These are phyloP conservation scores for Trissolcus brochymenae DNA, from an alignment of 2,888 invertebrate genomes.

Conservation along the genomic window DNA sequence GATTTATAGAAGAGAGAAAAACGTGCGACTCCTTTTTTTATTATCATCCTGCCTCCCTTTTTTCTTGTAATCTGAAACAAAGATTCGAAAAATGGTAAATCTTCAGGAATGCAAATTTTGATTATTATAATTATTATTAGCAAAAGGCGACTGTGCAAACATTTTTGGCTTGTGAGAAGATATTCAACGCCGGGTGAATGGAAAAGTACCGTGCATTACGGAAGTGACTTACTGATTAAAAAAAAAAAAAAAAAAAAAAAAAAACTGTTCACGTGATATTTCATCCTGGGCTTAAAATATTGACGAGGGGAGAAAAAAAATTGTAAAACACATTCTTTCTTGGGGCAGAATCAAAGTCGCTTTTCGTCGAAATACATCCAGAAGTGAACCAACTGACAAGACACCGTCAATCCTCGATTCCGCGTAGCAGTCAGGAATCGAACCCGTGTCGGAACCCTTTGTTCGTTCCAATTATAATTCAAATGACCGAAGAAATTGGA, in stretches of 20 bases:
- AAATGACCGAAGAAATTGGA: slow-evolving; percentile 8
- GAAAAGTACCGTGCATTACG: not conserved
- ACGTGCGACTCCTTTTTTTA: slow-evolving; percentile 5
- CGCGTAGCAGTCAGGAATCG: slow-evolving; percentile 11
- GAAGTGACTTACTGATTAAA: not conserved
- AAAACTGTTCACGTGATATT: not conserved
- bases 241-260: not conserved
- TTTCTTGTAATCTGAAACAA: slow-evolving; percentile 2
- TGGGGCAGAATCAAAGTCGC: not conserved
- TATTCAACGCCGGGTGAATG: not conserved
- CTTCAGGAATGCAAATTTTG: not conserved
- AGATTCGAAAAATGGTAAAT: slow-evolving; percentile 2
- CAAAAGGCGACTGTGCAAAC: not conserved
- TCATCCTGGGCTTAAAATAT: not conserved
- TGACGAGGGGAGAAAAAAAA: no score
- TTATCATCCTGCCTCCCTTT: not conserved
- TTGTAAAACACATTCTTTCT: not conserved
- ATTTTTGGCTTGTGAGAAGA: not conserved
- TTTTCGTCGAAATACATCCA: slow-evolving; percentile 1
- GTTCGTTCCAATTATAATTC: slow-evolving; percentile 34
- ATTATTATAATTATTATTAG: not conserved
- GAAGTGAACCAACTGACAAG: not conserved
- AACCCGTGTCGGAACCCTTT: slow-evolving; percentile 18
- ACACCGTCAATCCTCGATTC: slow-evolving; percentile 12
- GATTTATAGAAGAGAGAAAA: slow-evolving; percentile 18